Percentiles rank a stretch among this genome's conserved stretches.
Evolutionary conservation across 2,888 invertebrate genomes (phyloP).

Genomic region (Ormyrus thymus): DNA sequence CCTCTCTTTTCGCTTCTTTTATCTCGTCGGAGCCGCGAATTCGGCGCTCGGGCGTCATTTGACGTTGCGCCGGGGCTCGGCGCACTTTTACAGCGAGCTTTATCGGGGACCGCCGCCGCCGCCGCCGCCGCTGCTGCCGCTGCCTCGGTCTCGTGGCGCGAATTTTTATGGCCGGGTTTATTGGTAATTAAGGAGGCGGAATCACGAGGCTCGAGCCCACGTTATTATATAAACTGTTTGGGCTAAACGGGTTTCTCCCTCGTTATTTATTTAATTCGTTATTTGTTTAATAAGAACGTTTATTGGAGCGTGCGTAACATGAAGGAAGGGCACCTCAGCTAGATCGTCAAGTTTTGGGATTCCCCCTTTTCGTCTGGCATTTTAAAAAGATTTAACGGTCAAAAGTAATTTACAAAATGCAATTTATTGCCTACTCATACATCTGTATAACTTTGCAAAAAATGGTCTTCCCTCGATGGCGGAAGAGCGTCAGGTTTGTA

Average conservation of each 20-base stretch:
- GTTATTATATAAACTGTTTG: constrained; percentile 41
- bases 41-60: not conserved
- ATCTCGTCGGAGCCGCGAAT: not conserved
- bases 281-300: constrained; percentile 42
- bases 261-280: constrained; percentile 25
- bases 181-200: constrained; percentile 40
- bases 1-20: not conserved
- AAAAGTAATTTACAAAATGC: too few relatives aligned
- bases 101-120: too few relatives aligned
- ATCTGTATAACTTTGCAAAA: not conserved
- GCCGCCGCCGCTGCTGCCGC: too few relatives aligned
- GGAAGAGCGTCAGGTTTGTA: not conserved
- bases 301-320: not conserved
- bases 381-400: too few relatives aligned
- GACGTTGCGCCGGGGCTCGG: too few relatives aligned
- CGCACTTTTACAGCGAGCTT: too few relatives aligned
- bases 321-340: constrained; percentile 38
- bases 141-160: not conserved
- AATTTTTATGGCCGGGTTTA: constrained; percentile 44
- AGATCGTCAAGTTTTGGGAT: constrained; percentile 42
- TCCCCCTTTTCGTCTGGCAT: not conserved
- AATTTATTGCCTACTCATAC: too few relatives aligned
- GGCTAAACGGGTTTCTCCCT: constrained; percentile 18
- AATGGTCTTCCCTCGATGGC: constrained; percentile 8
- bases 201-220: not conserved